A percentile compares a stretch with the other conserved stretches of the same genome.
Evolutionary conservation across 1,140 invertebrate species (phyloP).

Genomic region (Philopotamus ludificatus): DNA sequence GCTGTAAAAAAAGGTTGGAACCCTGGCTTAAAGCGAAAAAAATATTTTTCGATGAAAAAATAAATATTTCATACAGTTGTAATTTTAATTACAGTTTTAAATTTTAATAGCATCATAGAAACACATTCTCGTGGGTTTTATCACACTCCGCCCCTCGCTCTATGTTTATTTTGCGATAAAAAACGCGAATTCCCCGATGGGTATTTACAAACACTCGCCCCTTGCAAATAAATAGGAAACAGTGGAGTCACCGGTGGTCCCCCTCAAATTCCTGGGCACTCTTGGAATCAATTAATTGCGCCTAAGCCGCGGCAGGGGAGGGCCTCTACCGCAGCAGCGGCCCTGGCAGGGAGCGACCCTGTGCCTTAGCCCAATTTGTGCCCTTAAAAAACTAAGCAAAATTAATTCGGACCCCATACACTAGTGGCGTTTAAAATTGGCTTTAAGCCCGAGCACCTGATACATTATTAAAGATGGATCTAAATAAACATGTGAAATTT

Average conservation of each 20-base stretch:
- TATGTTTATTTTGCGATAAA: conserved; percentile 24
- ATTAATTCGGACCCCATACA: neutral
- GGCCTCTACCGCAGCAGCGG: conserved; percentile 14
- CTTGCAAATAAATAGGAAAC: conserved; percentile 5
- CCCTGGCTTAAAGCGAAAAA: too few relatives aligned
- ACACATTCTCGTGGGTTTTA: neutral
- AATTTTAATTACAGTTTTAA: too few relatives aligned
- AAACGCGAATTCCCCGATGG: conserved; percentile 24
- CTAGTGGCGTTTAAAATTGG: neutral
- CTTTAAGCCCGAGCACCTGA: too few relatives aligned
- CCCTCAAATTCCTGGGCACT: conserved; percentile 15
- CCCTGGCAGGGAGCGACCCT: conserved; percentile 23
- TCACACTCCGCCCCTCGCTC: neutral
- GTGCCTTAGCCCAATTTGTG: conserved; percentile 4
- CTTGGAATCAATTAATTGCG: conserved; percentile 25
- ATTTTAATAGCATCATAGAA: too few relatives aligned
- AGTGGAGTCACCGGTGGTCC: neutral
- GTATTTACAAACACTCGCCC: conserved; percentile 13
- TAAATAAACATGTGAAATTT: neutral
- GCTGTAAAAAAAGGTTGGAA: too few relatives aligned
- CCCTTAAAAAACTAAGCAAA: neutral
- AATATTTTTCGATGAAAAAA: too few relatives aligned
- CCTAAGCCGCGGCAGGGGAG: conserved; percentile 12
- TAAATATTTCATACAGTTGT: too few relatives aligned
- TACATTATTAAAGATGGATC: neutral